Percentiles rank a stretch among this genome's conserved stretches.
phyloP scores from a whole-genome alignment of 2,888 invertebrate species.

The Agapetus fuscipes region DNA sequence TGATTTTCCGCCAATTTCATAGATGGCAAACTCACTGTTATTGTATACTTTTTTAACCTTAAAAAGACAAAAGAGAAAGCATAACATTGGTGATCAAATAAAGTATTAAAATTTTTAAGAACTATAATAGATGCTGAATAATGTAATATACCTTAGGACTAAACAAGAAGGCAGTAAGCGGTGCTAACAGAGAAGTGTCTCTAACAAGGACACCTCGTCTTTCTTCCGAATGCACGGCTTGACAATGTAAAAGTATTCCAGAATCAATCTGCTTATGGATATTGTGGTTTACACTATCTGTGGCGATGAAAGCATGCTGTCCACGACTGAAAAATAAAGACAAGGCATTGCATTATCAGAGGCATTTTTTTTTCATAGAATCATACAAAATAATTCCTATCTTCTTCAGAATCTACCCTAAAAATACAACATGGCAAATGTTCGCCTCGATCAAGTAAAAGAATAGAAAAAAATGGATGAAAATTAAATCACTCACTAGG shows the following conservation, averaged over 20 bases:
- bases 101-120: not conserved
- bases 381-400: not conserved
- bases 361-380: not conserved
- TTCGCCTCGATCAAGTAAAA: no score
- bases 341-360: conserved; percentile 7
- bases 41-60: conserved; percentile 9
- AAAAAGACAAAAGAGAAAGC: conserved; percentile 22
- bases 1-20: conserved; percentile 7
- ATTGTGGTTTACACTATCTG: conserved; percentile 56
- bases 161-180: conserved; percentile 50
- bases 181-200: conserved; percentile 49
- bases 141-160: conserved; percentile 24
- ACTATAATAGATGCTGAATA: not conserved
- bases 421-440: no score
- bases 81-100: conserved; percentile 1
- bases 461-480: no score
- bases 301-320: conserved; percentile 45
- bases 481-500: no score
- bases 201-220: conserved; percentile 45
- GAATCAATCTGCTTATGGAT: conserved; percentile 32
- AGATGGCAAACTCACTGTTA: conserved; percentile 7
- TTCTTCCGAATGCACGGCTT: conserved; percentile 46
- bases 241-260: conserved; percentile 45
- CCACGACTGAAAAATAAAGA: conserved; percentile 37
- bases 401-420: no score